A percentile compares a stretch with the other conserved stretches of the same genome.
phyloP scores from a whole-genome alignment of 2,888 invertebrate genomes.

The Euplexia lucipara region DNA sequence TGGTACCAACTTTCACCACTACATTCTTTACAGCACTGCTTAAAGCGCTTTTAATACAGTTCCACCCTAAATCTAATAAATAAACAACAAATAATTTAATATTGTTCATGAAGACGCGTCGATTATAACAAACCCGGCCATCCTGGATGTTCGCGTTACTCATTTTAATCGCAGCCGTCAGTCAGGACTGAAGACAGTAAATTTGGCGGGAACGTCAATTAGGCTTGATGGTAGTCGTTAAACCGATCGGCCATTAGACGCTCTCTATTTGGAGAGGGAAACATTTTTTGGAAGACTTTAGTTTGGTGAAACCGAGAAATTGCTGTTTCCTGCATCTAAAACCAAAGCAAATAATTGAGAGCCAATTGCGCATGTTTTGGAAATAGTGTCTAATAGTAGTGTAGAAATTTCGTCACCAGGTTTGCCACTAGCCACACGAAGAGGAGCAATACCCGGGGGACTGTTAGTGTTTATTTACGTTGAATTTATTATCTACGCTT shows the following conservation, averaged over 20 bases:
- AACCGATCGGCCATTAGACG: constrained; percentile 46
- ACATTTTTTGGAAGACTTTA: constrained; percentile 22
- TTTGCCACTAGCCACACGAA: no score
- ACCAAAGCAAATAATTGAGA: not conserved
- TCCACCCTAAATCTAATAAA: not conserved
- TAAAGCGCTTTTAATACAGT: not conserved
- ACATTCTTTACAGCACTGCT: not conserved
- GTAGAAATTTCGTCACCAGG: no score
- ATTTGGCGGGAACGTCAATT: constrained; percentile 58
- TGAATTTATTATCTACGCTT: no score
- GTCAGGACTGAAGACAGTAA: constrained; percentile 48
- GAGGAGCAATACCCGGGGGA: no score
- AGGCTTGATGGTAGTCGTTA: constrained; percentile 53
- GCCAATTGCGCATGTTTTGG: not conserved
- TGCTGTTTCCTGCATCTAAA: not conserved
- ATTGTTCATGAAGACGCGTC: constrained; percentile 31
- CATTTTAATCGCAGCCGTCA: constrained; percentile 56
- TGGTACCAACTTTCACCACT: no score
- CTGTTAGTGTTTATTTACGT: no score
- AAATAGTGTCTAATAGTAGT: no score
- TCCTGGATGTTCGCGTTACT: constrained; percentile 37
- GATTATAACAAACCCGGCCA: constrained; percentile 41
- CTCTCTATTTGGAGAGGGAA: constrained; percentile 12
- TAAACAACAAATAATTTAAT: constrained; percentile 44
- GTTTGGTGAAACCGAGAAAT: constrained; percentile 3